Evolutionary conservation across 2,113 vertebrate genomes (phyloP), one percentile per base, ranked within the genome.

Genomic region (Circaetus cinerascens): DNA sequence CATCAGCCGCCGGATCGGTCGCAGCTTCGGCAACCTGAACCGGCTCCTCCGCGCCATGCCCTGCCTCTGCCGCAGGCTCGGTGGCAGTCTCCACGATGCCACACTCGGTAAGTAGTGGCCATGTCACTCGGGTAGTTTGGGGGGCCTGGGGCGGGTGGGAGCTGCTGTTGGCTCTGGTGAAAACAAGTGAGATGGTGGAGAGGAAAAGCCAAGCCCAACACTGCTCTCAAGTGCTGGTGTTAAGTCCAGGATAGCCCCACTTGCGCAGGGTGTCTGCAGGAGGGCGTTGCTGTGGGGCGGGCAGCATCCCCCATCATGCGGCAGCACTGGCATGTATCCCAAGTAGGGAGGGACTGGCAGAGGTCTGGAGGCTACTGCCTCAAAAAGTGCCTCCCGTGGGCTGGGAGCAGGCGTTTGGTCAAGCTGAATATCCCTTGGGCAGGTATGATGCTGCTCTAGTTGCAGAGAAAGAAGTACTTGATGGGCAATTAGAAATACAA

Each of bases 211-310:
- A 51, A 86, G 60, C 6, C 12, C 13, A 56, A 18, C 1, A 0
- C 41, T 34, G 46, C 43, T 69, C 45, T 82, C 0, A 1, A 50
- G 50, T 2, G 2, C 16, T 0, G 0, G 3, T 4, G 0, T 34
- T 53, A 46, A 77, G 51, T 25, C 50, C 48, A 55, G 75, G 40
- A 29, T 16, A 53, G 23, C 29, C 38, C 46, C 13, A 9, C 6
- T 17, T n/a, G 19, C 7, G 8, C 0, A 1, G 41, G 36, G 34
- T 51, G 45, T 22, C 63, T 77, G 72, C 10, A 22, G n/a, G 19
- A 32, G 82, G 63, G 41, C 45, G 8, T 12, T 12, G 36, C 50
- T 17, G 6, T 19, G 29, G 67, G 48, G 32, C 2, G 1, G 55
- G 62, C 53, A 76, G 25, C 69, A 25, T 38, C 20, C 20, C 46